Base-by-base conservation (phyloP, 2,888 invertebrate species). In the Calameuta filiformis region DNA sequence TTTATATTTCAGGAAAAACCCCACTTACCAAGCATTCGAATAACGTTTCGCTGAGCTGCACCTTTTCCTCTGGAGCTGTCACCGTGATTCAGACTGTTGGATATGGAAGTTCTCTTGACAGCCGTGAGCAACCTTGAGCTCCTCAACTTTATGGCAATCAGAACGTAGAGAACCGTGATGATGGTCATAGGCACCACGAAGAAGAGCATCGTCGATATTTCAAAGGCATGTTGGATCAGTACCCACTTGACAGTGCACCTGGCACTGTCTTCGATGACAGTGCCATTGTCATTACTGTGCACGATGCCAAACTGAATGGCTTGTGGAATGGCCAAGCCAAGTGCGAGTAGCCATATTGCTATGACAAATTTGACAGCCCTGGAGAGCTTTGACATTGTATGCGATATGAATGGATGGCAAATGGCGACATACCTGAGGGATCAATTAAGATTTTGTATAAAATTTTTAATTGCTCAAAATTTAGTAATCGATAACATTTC, bases 131-230 rank as follows among this genome's bases (percentile, higher is more conserved):
- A 81, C 71, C 88, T 85, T 68, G 96, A 95, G 75, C 94, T 94
- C 77, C 95, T 93, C 82, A 96, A 92, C 89, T 95, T 96, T 73
- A 96, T 91, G 1, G 95, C 96, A 86, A 96, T 96, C 83, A 96
- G 92, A 77, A 96, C 94, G 88, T 98, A 98, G 81, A 98, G 92
- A 81, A 97, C 95, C 56, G 95, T 95, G 89, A 98, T 97, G 80
- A 97, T 93, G 56, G 96, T 96, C 97, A 98, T 97, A 2, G 97
- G 98, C 73, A 95, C 94, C 69, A 97, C 94, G 90, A 98, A 98
- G 92, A 97, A 97, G 86, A 97, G 92, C 88, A 96, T 94, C 85
- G 95, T 95, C 23, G 97, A 96, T 86, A 97, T 94, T 87, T 96
- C 95, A 88, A 97, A 96, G 81, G 95, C 95, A 92, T 96, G 95